These are phyloP conservation scores for Agriopis leucophaearia DNA, from an alignment of 2,888 invertebrate species.

Conservation along the genomic window DNA sequence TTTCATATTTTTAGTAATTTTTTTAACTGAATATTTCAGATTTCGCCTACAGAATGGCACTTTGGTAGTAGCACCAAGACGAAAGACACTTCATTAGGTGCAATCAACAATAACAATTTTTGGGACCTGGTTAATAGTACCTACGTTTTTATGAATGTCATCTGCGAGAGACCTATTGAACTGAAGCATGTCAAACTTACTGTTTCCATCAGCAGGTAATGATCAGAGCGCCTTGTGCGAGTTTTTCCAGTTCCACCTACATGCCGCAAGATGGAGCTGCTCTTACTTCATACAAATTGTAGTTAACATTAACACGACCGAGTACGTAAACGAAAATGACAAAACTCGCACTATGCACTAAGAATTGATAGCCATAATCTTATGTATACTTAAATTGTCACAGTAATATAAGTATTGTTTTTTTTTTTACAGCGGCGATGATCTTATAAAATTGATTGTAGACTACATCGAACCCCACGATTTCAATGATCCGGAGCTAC, in stretches of 20 bases:
- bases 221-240: not conserved
- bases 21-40: conserved; percentile 40
- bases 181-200: conserved; percentile 59
- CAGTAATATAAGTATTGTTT: not conserved
- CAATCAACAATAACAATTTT: conserved; percentile 57
- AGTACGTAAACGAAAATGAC: no score
- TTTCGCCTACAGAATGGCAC: conserved; percentile 64
- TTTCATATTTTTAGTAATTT: not conserved
- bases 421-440: conserved; percentile 58
- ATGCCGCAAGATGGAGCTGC: no score
- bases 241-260: no score
- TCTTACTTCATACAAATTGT: no score
- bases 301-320: no score
- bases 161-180: conserved; percentile 72
- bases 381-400: not conserved
- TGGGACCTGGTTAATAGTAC: conserved; percentile 74
- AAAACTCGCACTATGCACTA: no score
- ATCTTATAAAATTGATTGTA: conserved; percentile 60
- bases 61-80: conserved; percentile 51
- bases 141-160: conserved; percentile 70
- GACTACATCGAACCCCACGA: conserved; percentile 24
- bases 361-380: conserved; percentile 4
- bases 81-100: conserved; percentile 58
- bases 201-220: conserved; percentile 63
- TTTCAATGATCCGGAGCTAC: conserved; percentile 44